phyloP scores from a whole-genome alignment of 2,113 vertebrate genomes.

The Cervus canadensis region DNA sequence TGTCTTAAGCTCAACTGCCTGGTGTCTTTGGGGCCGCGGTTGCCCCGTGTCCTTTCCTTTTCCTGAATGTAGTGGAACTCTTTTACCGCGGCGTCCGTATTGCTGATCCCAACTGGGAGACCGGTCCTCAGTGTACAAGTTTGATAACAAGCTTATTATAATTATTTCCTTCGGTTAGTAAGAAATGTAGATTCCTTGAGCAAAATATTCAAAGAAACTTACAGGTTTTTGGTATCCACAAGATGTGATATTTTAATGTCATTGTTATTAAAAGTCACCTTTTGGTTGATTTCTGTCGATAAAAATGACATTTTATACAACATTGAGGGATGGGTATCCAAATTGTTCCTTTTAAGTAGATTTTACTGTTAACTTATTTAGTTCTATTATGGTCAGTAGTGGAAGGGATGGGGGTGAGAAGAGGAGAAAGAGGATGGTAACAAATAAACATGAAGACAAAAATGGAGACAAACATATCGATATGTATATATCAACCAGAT shows the following conservation, averaged over 20 bases:
- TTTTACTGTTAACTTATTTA: conserved; percentile 2
- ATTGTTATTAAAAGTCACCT: background rate
- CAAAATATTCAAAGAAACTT: background rate
- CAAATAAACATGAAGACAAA: background rate
- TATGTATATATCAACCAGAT: background rate
- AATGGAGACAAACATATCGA: background rate
- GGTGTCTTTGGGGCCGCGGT: background rate
- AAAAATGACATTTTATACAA: conserved; percentile 8
- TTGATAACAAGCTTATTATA: background rate
- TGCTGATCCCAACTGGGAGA: background rate
- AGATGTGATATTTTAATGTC: background rate
- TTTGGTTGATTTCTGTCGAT: background rate
- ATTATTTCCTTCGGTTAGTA: background rate
- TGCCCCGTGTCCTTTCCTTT: background rate
- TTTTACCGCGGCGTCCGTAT: background rate
- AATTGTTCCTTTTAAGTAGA: background rate
- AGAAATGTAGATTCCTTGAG: background rate
- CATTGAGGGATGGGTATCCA: background rate
- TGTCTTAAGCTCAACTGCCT: background rate
- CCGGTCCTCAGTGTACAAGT: background rate
- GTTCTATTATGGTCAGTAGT: background rate
- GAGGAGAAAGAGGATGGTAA: background rate
- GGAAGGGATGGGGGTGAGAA: background rate
- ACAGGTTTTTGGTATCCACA: background rate
- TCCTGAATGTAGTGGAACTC: background rate